Conservation (phyloP, 2,797 vertebrate genomes). For the Scarus forsteni region DNA sequence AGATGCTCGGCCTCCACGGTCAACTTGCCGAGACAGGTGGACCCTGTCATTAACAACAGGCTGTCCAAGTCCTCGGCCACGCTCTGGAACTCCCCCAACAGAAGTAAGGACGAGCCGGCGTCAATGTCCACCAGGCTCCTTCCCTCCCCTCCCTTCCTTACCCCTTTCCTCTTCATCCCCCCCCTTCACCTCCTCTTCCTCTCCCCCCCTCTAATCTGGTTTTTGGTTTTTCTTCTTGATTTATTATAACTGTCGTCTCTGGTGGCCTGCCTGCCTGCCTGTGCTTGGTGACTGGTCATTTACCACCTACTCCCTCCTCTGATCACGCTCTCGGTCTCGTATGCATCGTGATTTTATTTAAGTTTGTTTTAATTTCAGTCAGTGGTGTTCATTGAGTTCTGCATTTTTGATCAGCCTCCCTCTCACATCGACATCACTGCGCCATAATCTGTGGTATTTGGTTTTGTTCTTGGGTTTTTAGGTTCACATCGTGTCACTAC, state of each 20-base stretch:
- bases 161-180: constrained; percentile 42
- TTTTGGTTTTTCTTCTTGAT: constrained; percentile 53
- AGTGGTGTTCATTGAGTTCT: constrained; percentile 69
- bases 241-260: constrained; percentile 72
- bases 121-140: constrained; percentile 77
- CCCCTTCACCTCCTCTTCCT: constrained; percentile 24
- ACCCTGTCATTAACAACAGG: constrained; percentile 99
- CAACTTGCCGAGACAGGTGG: constrained; percentile 98
- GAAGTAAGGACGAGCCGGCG: constrained; percentile 92
- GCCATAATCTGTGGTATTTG: constrained; percentile 63
- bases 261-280: constrained; percentile 86
- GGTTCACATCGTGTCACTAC: constrained; percentile 48
- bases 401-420: constrained; percentile 74
- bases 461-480: constrained; percentile 41
- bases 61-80: constrained; percentile 99
- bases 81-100: constrained; percentile 98
- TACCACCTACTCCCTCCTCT: constrained; percentile 56
- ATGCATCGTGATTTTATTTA: constrained; percentile 79
- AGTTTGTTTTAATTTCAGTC: constrained; percentile 65
- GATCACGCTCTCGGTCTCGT: constrained; percentile 68
- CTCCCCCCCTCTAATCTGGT: constrained; percentile 60
- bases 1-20: constrained; percentile 99
- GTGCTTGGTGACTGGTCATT: constrained; percentile 85
- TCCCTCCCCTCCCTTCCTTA: constrained; percentile 28
- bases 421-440: constrained; percentile 63